Evolutionary conservation across 2,888 invertebrate species (phyloP), one percentile per base, ranked within the genome.

Genomic region (Elgonia sp.): DNA sequence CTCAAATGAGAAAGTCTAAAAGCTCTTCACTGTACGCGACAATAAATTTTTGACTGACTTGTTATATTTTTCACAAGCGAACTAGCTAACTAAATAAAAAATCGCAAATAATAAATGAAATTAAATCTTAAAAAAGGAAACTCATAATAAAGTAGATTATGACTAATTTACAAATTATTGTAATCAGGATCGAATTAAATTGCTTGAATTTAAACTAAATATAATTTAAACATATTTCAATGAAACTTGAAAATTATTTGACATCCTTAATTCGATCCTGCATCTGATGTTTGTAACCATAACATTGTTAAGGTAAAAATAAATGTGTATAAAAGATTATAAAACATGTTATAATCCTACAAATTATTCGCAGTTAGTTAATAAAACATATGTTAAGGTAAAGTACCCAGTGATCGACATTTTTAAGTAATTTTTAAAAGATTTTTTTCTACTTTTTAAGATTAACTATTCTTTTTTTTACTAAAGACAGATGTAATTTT

Each of bases 11-110:
- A 53, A 53, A 53, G 53, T 53, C 29, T 39, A 40, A 67, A 69
- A 60, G 42, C 70, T 81, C 39, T 76, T 69, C 29, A 72, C 65
- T 81, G 72, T 86, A 65, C 57, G 75, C 60, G 81, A 86, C 81
- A 86, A 86, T 81, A 86, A 86, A 75, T 63, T 86, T 67, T 50
- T 76, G 86, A 86, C 86, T 86, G 86, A 86, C 75, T 86, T 76
- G 70, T 53, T 75, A 76, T 81, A 70, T 81, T 86, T 81, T 86
- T 53, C 86, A 86, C 57, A 40, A 85, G 76, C 16, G 53, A 83
- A 75, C 8, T 72, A 77, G 46, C 46, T 65, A 42, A 81, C 14
- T 63, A 63, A 75, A 67, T 40, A 8, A 20, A 46, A 21, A 16
- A 18, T 16, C 21, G 21, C 42, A 46, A 46, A 57, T 60, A 60